Conservation (phyloP, 1,140 invertebrate species). For the Procambarus virginalis region DNA sequence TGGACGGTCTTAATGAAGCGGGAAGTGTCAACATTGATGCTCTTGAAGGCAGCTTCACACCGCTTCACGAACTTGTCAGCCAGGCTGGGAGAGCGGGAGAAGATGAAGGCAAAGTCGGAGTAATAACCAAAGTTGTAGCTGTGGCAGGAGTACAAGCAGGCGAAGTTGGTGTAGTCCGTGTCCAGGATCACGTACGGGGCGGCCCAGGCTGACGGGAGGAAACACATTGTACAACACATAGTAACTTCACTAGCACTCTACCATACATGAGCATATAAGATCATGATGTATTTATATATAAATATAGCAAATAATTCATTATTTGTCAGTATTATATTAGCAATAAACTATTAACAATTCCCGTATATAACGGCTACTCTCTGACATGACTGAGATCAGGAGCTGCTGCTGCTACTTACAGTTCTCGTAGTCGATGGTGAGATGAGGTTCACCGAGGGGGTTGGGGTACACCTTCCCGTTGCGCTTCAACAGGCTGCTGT, state of each 20-base stretch:
- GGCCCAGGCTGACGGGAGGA: not conserved
- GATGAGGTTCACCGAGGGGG: not conserved
- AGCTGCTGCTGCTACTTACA: not conserved
- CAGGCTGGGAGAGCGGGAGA: not conserved
- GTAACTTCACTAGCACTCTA: not conserved
- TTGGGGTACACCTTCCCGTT: not conserved
- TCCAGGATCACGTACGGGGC: constrained; percentile 14
- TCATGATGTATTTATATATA: too few species aligned
- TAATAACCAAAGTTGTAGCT: constrained; percentile 23
- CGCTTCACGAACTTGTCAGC: not conserved
- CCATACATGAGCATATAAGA: too few species aligned
- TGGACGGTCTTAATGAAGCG: constrained; percentile 13
- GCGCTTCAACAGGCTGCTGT: not conserved
- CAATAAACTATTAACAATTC: too few species aligned
- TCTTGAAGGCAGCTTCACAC: constrained; percentile 2
- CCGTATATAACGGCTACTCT: too few species aligned
- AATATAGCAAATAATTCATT: too few species aligned
- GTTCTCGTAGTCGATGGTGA: not conserved
- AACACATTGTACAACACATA: not conserved
- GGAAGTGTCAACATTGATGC: constrained; percentile 6
- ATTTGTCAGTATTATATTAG: too few species aligned
- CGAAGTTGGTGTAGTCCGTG: constrained; percentile 24
- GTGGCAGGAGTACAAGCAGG: constrained; percentile 36
- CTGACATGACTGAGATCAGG: too few species aligned
- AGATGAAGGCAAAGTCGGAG: constrained; percentile 35